A percentile compares a stretch with the other conserved stretches of the same genome.
Conservation (phyloP, 1,140 invertebrate species). For the Drosophila malerkotliana region DNA sequence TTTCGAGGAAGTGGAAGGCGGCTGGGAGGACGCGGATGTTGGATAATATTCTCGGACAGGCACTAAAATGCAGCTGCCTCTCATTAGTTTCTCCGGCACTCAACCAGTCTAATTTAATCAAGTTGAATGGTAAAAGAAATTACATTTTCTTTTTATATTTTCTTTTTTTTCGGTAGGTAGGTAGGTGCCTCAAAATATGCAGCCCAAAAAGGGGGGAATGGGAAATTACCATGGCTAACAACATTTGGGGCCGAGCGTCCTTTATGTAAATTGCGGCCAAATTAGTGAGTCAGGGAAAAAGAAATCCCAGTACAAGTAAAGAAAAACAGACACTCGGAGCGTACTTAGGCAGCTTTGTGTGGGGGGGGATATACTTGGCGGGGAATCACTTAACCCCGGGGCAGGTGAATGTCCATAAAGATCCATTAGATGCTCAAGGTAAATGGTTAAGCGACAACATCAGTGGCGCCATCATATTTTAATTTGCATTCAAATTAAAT, state of each 20-base stretch:
- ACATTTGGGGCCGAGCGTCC: slow-evolving; percentile 48
- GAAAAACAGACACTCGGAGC: slow-evolving; percentile 29
- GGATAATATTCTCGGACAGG: slow-evolving; percentile 28
- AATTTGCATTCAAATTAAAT: slow-evolving; percentile 77
- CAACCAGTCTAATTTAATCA: slow-evolving; percentile 61
- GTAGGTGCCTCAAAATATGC: slow-evolving; percentile 19
- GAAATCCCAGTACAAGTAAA: slow-evolving; percentile 41
- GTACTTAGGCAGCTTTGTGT: slow-evolving; percentile 16
- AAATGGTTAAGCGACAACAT: slow-evolving; percentile 57
- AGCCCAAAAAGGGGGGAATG: slow-evolving; percentile 17
- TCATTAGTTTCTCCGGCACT: slow-evolving; percentile 48
- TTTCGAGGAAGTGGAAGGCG: background rate
- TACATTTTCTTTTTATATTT: slow-evolving; percentile 11
- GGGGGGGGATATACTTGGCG: slow-evolving; percentile 5
- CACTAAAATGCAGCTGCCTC: slow-evolving; percentile 73
- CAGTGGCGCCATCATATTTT: slow-evolving; percentile 61
- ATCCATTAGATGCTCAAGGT: slow-evolving; percentile 66
- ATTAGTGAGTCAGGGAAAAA: slow-evolving; percentile 59
- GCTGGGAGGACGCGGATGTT: background rate
- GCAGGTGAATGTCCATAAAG: slow-evolving; percentile 58
- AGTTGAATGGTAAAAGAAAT: slow-evolving; percentile 53
- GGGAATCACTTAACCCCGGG: slow-evolving; percentile 37
- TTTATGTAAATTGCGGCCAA: slow-evolving; percentile 76
- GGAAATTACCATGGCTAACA: slow-evolving; percentile 50
- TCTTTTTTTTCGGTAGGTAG: slow-evolving; percentile 12